Conservation (phyloP, 2,888 invertebrate species). For the Campoplex capitator region DNA sequence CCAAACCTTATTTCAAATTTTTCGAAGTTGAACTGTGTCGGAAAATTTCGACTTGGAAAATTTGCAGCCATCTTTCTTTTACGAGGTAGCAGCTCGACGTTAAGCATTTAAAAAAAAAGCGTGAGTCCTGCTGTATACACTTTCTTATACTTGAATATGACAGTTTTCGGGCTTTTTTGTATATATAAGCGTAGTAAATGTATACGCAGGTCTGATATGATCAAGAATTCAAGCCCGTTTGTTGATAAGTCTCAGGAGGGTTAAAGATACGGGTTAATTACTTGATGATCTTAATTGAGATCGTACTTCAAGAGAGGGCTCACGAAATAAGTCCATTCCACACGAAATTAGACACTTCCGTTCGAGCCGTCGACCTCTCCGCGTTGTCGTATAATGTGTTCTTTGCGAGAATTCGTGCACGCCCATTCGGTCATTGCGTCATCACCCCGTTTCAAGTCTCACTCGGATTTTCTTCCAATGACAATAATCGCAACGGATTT, state of each 20-base stretch:
- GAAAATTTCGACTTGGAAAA: too few species aligned
- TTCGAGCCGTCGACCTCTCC: constrained; percentile 60
- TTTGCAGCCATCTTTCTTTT: too few species aligned
- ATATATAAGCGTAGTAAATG: neutral
- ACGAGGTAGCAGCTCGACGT: too few species aligned
- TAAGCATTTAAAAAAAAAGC: too few species aligned
- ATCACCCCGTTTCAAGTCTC: neutral
- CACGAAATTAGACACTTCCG: constrained; percentile 77
- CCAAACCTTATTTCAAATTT: too few species aligned
- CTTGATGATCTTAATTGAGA: constrained; percentile 78
- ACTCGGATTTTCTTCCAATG: constrained; percentile 30
- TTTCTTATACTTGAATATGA: too few species aligned
- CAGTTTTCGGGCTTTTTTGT: neutral
- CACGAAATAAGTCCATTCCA: constrained; percentile 70
- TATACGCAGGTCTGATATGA: neutral
- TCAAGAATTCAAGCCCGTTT: constrained; percentile 25
- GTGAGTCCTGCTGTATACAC: too few species aligned
- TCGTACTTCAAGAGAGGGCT: constrained; percentile 71
- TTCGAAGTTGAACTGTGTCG: too few species aligned
- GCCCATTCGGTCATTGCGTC: constrained; percentile 33
- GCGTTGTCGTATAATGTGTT: constrained; percentile 9
- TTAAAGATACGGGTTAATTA: constrained; percentile 76
- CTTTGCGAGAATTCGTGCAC: constrained; percentile 27
- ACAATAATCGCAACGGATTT: neutral
- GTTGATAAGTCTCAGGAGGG: constrained; percentile 41